phyloP scores from a whole-genome alignment of 2,113 vertebrate genomes.

The Corythornis cristatus region DNA sequence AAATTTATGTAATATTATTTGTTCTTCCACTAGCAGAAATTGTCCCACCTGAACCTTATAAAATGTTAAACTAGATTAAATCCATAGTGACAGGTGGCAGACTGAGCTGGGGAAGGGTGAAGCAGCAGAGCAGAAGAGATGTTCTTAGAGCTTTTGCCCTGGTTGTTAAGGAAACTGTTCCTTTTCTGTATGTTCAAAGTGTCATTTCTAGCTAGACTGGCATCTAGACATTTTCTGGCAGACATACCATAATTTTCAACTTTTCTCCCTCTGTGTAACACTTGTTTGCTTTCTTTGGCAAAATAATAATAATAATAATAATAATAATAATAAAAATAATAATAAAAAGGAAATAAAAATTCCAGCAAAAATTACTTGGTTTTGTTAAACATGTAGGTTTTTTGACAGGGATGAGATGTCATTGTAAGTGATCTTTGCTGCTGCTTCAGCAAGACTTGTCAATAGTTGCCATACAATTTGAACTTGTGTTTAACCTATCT shows the following conservation, averaged over 20 bases:
- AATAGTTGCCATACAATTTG: background rate
- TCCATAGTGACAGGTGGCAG: background rate
- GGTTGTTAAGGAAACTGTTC: conserved; percentile 66
- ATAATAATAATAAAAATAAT: too few relatives aligned
- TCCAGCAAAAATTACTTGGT: background rate
- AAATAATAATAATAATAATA: background rate
- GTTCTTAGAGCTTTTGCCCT: background rate
- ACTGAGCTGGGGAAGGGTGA: background rate
- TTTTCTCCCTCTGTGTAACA: background rate
- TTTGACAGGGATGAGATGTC: background rate
- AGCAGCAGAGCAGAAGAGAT: background rate
- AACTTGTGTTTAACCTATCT: background rate
- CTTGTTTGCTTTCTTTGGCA: background rate
- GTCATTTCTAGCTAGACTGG: background rate
- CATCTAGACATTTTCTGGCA: conserved; percentile 23
- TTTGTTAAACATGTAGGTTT: background rate
- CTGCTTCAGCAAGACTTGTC: background rate
- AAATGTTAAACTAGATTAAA: conserved; percentile 20
- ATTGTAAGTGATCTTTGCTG: background rate
- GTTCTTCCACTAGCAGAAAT: background rate
- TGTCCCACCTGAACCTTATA: background rate
- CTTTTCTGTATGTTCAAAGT: conserved; percentile 37
- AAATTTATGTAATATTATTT: background rate
- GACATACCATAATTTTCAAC: background rate
- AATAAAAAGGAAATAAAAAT: background rate